Evolutionary conservation across 1,140 invertebrate genomes (phyloP).

Genomic region (Mamestra configurata): DNA sequence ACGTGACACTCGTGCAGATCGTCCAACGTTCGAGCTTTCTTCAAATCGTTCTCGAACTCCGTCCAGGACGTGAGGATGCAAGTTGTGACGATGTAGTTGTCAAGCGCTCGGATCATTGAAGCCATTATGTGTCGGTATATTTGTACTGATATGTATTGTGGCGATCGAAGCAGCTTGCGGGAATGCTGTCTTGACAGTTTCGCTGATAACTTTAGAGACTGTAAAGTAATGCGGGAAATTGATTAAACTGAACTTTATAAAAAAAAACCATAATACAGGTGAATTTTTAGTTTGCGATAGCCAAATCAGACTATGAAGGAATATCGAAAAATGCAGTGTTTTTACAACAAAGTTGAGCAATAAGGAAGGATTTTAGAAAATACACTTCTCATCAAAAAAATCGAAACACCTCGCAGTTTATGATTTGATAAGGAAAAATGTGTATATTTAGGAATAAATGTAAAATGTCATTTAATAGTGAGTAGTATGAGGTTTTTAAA

Average conservation of each 20-base stretch:
- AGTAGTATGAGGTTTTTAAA: too few relatives aligned
- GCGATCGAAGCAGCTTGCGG: slow-evolving; percentile 85
- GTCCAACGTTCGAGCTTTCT: slow-evolving; percentile 90
- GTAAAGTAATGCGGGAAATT: slow-evolving; percentile 57
- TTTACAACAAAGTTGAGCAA: too few relatives aligned
- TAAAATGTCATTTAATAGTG: too few relatives aligned
- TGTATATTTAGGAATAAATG: too few relatives aligned
- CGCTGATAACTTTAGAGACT: slow-evolving; percentile 87
- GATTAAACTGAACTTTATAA: neutral
- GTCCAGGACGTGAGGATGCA: slow-evolving; percentile 92
- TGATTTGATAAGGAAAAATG: too few relatives aligned
- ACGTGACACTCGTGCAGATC: slow-evolving; percentile 91
- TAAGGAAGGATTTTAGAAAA: too few relatives aligned
- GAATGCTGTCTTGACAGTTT: slow-evolving; percentile 86
- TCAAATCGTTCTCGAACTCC: slow-evolving; percentile 90
- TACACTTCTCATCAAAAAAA: too few relatives aligned
- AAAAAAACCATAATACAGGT: too few relatives aligned
- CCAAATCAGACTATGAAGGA: too few relatives aligned
- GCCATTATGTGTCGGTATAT: slow-evolving; percentile 92
- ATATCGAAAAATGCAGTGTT: too few relatives aligned
- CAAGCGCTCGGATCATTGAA: slow-evolving; percentile 91
- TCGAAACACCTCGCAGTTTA: too few relatives aligned
- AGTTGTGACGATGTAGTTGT: slow-evolving; percentile 92
- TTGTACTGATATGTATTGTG: slow-evolving; percentile 90
- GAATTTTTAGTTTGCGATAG: too few relatives aligned